phyloP scores from a whole-genome alignment of 2,113 vertebrate species.

The Colossoma macropomum region DNA sequence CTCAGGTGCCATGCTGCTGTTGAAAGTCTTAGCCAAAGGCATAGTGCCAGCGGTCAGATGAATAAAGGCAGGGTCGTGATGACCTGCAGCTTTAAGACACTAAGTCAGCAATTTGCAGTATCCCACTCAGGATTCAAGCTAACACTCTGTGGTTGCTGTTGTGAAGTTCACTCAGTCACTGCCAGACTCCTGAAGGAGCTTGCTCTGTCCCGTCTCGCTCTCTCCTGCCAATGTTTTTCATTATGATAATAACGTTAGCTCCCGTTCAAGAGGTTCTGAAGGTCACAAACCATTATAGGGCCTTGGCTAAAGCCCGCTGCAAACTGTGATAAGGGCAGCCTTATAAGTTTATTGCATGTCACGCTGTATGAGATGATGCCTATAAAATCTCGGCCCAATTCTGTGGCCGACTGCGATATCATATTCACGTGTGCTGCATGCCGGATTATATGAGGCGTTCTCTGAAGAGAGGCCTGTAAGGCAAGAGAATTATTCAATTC shows the following conservation, averaged over 20 bases:
- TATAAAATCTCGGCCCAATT: background rate
- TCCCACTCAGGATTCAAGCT: constrained; percentile 15
- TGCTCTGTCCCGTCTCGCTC: background rate
- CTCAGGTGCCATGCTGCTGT: background rate
- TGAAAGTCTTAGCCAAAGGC: background rate
- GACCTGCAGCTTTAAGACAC: constrained; percentile 9
- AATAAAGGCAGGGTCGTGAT: background rate
- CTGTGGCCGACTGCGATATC: background rate
- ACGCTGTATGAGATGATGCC: background rate
- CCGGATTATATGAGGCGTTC: background rate
- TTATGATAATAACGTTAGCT: constrained; percentile 29
- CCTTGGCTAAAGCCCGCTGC: background rate
- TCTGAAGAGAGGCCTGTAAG: background rate
- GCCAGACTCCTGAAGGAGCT: background rate
- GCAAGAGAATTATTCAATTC: background rate
- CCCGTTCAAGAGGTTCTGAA: constrained; percentile 22
- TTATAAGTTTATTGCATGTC: background rate
- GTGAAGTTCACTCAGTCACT: constrained; percentile 4
- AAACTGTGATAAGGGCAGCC: background rate
- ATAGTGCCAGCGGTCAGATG: background rate
- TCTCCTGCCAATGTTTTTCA: constrained; percentile 27
- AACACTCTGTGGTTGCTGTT: background rate
- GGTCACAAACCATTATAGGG: background rate
- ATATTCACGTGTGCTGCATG: background rate
- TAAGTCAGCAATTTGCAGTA: background rate